A percentile compares a stretch with the other conserved stretches of the same genome.
These are phyloP conservation scores for Thunnus thynnus DNA, from an alignment of 2,113 vertebrate species.

Conservation along the genomic window DNA sequence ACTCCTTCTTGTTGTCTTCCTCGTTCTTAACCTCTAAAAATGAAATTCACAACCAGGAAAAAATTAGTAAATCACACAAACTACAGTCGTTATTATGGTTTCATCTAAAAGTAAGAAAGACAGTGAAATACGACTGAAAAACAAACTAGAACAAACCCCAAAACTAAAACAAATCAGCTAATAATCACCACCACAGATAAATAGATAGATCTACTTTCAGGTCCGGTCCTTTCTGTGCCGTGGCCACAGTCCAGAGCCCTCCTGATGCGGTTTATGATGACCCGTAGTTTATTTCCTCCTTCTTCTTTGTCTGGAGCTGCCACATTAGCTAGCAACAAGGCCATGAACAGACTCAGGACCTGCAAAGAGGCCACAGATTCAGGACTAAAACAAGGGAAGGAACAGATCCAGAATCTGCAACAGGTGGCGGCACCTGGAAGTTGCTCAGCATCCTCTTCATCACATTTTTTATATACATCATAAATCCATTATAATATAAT, in stretches of 20 bases:
- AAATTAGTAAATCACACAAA: neutral
- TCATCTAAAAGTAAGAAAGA: too few relatives aligned
- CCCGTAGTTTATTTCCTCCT: constrained; percentile 95
- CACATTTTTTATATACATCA: too few relatives aligned
- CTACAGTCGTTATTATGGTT: neutral
- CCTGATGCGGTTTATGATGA: constrained; percentile 91
- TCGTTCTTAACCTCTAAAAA: neutral
- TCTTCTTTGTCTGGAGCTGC: constrained; percentile 88
- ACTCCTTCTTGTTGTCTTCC: constrained; percentile 40
- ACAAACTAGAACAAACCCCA: too few relatives aligned
- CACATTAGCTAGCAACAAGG: constrained; percentile 94
- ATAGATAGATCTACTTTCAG: too few relatives aligned
- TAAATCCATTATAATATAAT: too few relatives aligned
- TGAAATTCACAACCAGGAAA: constrained; percentile 38
- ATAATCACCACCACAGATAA: constrained; percentile 52
- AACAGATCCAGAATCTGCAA: neutral
- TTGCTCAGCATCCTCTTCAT: neutral
- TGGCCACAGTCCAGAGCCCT: constrained; percentile 79
- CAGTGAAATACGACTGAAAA: too few relatives aligned
- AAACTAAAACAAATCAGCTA: too few relatives aligned
- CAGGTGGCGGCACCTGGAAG: neutral
- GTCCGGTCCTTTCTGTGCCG: too few relatives aligned
- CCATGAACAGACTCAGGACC: too few relatives aligned
- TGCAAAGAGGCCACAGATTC: constrained; percentile 88
- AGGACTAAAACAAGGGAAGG: constrained; percentile 84